Evolutionary conservation across 2,113 vertebrate genomes (phyloP), one percentile per base, ranked within the genome.

Genomic region (Eidolon helvum): DNA sequence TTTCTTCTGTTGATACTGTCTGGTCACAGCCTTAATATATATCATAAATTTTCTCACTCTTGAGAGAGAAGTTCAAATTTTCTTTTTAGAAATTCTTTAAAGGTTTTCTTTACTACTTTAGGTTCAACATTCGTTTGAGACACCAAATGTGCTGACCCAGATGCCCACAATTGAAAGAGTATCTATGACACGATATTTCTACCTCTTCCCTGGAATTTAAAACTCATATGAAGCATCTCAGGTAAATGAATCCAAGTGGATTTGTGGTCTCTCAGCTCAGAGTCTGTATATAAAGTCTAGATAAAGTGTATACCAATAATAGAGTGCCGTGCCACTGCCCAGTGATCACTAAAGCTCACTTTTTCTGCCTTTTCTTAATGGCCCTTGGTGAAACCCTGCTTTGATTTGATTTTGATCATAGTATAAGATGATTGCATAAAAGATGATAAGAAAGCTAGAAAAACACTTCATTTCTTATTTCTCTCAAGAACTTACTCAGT

Each of bases 201-300:
- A 99, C 97, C 97, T 99, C 10, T 99, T 99, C 48, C 99, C 98
- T 74, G 98, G 98, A 10, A 93, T 97, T 71, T 99, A 77, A 96
- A 86, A 78, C 11, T 69, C 5, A 4, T 12, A 24, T 33, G 45
- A 59, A 55, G 0, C 5, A 28, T 33, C 22, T 72, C 91, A 95
- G 91, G 88, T 92, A 95, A 90, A 28, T 45, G 7, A 18, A 30
- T n/a, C 15, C 45, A 45, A 68, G 38, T 15, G 2, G 30, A 72
- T 68, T 21, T 89, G 66, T 45, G 14, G 28, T 33, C 22, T 65
- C 40, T 50, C n/a, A 53, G 40, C 16, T 88, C 57, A 84, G 48
- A 35, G 6, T 78, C 12, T 71, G 7, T 38, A 33, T 7, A 50
- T 33, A 63, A 33, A 55, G 7, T 48, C 26, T 86, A 59, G 12